These are phyloP conservation scores for Philereme transversata DNA, from an alignment of 2,888 invertebrate species.

Conservation along the genomic window DNA sequence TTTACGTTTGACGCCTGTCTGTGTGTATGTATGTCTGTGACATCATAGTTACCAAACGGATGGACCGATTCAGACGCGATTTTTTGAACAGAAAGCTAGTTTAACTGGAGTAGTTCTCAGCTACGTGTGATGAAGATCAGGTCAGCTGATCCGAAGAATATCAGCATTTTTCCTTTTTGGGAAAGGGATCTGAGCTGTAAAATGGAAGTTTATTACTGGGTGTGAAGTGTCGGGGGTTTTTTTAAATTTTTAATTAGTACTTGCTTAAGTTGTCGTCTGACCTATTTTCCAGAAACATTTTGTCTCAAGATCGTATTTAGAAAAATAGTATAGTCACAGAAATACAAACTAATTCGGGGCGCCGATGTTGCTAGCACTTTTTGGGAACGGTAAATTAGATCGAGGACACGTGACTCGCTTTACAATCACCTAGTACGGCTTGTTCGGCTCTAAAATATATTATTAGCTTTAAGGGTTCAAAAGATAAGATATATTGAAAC, in stretches of 20 bases:
- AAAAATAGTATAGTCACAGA: conserved; percentile 41
- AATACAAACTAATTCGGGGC: conserved; percentile 61
- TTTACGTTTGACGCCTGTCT: no score
- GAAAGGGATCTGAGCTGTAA: not conserved
- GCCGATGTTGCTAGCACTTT: conserved; percentile 66
- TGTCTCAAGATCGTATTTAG: conserved; percentile 9
- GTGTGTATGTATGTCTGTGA: no score
- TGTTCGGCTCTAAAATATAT: conserved; percentile 32
- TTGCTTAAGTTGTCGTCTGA: not conserved
- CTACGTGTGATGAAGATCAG: not conserved
- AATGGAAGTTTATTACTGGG: not conserved
- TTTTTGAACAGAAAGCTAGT: no score
- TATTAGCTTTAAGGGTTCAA: conserved; percentile 22
- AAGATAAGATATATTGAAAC: conserved; percentile 23
- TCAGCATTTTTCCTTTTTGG: no score
- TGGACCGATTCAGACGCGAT: no score
- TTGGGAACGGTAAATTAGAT: conserved; percentile 73
- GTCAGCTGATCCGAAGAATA: not conserved
- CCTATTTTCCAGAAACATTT: conserved; percentile 7
- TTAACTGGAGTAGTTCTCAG: no score
- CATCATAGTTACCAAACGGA: no score
- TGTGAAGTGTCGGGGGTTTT: not conserved
- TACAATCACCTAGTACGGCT: conserved; percentile 46
- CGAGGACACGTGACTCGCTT: conserved; percentile 68
- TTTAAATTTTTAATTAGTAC: no score